Percentiles rank a stretch among this genome's conserved stretches.
phyloP scores from a whole-genome alignment of 53 echinoderm and acorn worm species.

The Henricia sp. region DNA sequence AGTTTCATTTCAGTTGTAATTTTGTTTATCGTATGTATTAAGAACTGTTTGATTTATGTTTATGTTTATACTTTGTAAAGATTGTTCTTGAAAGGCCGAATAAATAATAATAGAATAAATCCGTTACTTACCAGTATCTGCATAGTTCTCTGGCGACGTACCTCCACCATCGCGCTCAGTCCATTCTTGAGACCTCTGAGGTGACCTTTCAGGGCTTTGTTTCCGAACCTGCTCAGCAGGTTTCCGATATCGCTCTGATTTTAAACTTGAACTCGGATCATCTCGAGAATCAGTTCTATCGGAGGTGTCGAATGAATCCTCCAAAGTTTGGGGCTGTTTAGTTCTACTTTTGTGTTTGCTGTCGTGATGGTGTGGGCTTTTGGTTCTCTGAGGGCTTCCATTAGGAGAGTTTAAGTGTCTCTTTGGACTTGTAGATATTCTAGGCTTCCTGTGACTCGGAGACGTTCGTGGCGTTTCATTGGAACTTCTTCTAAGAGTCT shows the following conservation, averaged over 20 bases:
- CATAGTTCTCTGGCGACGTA: slow-evolving; percentile 32
- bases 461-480: slow-evolving; percentile 1
- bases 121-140: slow-evolving; percentile 46
- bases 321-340: too few relatives aligned
- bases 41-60: too few relatives aligned
- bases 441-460: not conserved
- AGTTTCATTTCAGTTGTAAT: too few relatives aligned
- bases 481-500: slow-evolving; percentile 29
- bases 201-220: slow-evolving; percentile 26
- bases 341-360: slow-evolving; percentile 26
- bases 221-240: slow-evolving; percentile 53
- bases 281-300: too few relatives aligned
- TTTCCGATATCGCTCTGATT: slow-evolving; percentile 32
- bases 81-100: too few relatives aligned
- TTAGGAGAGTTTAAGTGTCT: slow-evolving; percentile 1
- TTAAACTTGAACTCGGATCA: too few relatives aligned
- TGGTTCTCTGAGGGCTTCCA: slow-evolving; percentile 10
- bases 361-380: not conserved
- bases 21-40: too few relatives aligned
- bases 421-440: not conserved
- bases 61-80: too few relatives aligned
- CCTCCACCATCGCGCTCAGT: slow-evolving; percentile 21
- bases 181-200: not conserved
- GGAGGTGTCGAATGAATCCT: too few relatives aligned
- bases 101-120: too few relatives aligned